Conservation (phyloP, 2,888 invertebrate genomes). For the Chouioia cunea region DNA sequence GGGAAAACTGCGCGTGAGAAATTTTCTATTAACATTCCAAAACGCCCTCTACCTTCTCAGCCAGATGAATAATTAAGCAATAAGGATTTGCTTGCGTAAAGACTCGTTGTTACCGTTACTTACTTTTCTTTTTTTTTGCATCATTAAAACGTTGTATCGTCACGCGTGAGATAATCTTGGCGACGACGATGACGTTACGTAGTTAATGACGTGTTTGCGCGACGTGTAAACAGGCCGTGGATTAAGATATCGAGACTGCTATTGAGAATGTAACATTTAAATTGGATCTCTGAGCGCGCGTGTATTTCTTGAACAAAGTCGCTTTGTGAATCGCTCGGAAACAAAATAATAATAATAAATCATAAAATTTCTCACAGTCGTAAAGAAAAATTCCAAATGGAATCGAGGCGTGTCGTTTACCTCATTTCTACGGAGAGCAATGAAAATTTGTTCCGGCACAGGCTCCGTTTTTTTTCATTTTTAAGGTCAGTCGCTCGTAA, state of each 20-base stretch:
- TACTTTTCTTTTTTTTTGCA: too few species aligned
- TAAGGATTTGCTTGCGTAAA: not conserved
- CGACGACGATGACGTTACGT: constrained; percentile 9
- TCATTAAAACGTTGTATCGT: too few species aligned
- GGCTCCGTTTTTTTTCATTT: too few species aligned
- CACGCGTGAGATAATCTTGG: not conserved
- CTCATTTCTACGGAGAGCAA: not conserved
- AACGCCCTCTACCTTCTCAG: not conserved
- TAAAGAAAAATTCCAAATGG: not conserved
- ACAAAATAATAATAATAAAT: too few species aligned
- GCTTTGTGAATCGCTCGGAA: too few species aligned
- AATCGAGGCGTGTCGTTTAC: not conserved
- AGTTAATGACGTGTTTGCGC: constrained; percentile 3
- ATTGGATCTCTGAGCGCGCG: too few species aligned
- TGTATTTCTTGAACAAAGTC: too few species aligned
- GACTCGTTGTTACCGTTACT: too few species aligned
- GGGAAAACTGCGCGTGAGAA: not conserved
- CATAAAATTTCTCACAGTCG: too few species aligned
- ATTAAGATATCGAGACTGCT: constrained; percentile 8
- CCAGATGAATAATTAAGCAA: constrained; percentile 35
- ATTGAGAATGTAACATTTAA: not conserved
- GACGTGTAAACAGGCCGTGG: not conserved
- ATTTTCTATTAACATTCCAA: constrained; percentile 42
- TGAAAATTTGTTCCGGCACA: constrained; percentile 29
- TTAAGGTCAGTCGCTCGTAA: constrained; percentile 10